These are phyloP conservation scores for sheep (Ovis aries) DNA, from an alignment of 2,113 vertebrate species.

Conservation along the genomic window DNA sequence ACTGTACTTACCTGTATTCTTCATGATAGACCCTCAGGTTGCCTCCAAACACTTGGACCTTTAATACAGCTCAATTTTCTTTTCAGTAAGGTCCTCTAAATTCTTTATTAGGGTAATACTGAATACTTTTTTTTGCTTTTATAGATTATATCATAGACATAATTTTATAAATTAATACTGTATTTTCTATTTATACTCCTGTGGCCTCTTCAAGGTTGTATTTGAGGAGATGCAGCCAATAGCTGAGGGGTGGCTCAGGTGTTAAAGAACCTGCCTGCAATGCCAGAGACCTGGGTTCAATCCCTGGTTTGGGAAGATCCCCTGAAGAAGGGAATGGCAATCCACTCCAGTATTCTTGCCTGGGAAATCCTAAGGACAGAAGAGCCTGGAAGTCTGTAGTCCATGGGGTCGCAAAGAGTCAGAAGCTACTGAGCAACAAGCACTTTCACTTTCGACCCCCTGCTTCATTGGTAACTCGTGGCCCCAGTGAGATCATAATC, in stretches of 20 bases:
- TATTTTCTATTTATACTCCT: neutral
- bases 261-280: neutral
- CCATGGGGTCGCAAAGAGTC: neutral
- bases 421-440: neutral
- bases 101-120: neutral
- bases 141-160: neutral
- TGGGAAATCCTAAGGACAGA: neutral
- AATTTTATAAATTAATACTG: neutral
- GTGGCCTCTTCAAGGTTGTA: neutral
- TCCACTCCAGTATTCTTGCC: neutral
- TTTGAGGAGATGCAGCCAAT: neutral
- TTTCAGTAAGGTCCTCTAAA: neutral
- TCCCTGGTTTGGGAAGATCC: neutral
- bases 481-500: neutral
- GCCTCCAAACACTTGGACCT: neutral
- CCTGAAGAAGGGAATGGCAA: neutral
- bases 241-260: neutral
- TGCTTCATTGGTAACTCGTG: neutral
- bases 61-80: neutral
- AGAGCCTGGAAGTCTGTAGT: neutral
- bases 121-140: neutral
- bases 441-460: neutral
- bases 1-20: neutral
- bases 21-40: neutral
- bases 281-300: neutral